Evolutionary conservation across 1,140 invertebrate genomes (phyloP), one percentile per base, ranked within the genome.

Genomic region (Drosophila funebris): DNA sequence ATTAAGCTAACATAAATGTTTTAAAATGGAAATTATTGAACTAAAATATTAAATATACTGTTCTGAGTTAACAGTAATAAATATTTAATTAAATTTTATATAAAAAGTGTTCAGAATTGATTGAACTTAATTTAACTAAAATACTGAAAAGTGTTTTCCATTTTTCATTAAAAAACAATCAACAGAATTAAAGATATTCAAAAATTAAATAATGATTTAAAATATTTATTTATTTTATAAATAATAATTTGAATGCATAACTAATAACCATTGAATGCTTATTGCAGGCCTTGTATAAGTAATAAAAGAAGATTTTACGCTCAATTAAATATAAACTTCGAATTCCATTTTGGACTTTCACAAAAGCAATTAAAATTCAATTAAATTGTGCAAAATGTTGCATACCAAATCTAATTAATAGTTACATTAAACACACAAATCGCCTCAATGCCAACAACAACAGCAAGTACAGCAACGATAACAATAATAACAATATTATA

Each of bases 331-430:
- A 29, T 16, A 44, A 73, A 63, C 50, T 27, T 44, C 2, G 14
- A 53, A 16, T 37, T 31, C 16, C 6, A 20, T 36, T 43, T 24
- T 60, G 37, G 29, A 36, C 27, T 29, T 53, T 27, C 31, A 20
- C 53, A 61, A 56, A 44, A 37, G 56, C 78, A 84, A 85, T 84
- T 85, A 85, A 84, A 84, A 71, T 77, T 50, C 81, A 77, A 85
- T 84, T 84, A 76, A 84, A 80, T 69, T 66, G 13, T 22, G 67
- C 41, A 68, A 69, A 67, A 44, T 61, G 27, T 58, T 54, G 48
- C 14, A 22, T 37, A 50, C 43, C 54, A 43, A 64, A 71, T 79
- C 58, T 52, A 76, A 79, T 63, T 70, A 71, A 66, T 56, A 50
- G 50, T 57, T 50, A 52, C 52, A 64, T 56, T 46, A 50, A 57